Base-by-base conservation (phyloP, 2,888 invertebrate species). In the Meganola albula region DNA sequence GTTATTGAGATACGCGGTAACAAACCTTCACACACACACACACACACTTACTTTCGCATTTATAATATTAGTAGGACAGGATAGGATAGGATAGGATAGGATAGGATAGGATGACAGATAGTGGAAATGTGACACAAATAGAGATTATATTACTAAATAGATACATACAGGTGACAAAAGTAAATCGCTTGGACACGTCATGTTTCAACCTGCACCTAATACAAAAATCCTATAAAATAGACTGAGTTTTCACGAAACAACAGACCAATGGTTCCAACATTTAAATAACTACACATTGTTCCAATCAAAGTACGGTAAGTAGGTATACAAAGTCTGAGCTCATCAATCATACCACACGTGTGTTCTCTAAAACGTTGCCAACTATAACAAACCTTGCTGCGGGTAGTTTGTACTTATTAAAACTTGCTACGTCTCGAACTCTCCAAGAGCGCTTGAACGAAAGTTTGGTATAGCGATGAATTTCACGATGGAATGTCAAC, bases 301-400 rank as follows among this genome's bases (percentile, higher is more conserved):
- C 20, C 20, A 20, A 20, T 20, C 20, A 20, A 7, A n/a, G 8
- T n/a, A 20, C 20, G 20, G 20, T 20, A 20, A 20, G 7, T n/a
- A 20, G n/a, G 20, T 3, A n/a, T 20, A 20, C 20, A 39, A 58
- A 58, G 42, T 64, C 60, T 50, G 21, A 48, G 52, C 60, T 63
- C 72, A 72, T 72, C 72, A 69, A 72, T 72, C 72, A 72, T 60
- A 57, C 44, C 45, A 39, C 57, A 56, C 51, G 53, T 57, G 54
- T 58, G 34, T 46, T 62, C 62, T 61, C 58, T 61, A 63, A 67
- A 63, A 45, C 36, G 35, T 42, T 43, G 44, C 44, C 48, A 45
- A 43, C 55, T 46, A 39, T 40, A 20, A 20, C 43, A 34, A 20
- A 20, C 20, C 20, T 20, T 20, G 20, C n/a, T 40, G 45, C 31